Conservation (phyloP, 1,140 invertebrate genomes). For the Philotrypesis tridentata region DNA sequence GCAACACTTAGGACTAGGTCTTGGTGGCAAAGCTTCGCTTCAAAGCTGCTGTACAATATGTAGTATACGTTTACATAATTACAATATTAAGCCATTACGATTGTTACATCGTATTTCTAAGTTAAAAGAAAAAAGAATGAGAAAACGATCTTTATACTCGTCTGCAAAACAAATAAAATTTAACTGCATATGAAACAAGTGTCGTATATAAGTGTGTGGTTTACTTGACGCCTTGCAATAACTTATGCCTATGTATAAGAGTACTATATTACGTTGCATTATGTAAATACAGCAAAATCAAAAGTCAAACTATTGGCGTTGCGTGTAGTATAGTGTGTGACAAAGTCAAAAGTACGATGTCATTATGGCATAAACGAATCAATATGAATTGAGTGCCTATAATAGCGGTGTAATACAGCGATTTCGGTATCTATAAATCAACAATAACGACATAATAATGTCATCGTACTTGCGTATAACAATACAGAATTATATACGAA, state of each 20-base stretch:
- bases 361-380: background rate
- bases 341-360: background rate
- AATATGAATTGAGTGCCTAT: too few species aligned
- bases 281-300: background rate
- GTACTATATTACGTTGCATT: background rate
- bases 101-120: constrained; percentile 4
- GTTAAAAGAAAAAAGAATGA: too few species aligned
- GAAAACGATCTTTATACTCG: background rate
- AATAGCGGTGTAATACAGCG: too few species aligned
- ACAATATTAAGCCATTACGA: background rate
- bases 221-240: background rate
- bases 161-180: background rate
- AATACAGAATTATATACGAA: too few species aligned
- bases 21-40: constrained; percentile 9
- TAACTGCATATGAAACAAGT: background rate
- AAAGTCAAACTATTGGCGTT: background rate
- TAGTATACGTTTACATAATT: background rate
- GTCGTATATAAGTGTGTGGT: background rate
- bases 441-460: too few species aligned
- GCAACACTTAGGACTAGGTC: constrained; percentile 7
- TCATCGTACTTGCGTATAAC: background rate
- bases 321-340: background rate
- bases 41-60: background rate
- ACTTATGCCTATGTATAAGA: background rate
- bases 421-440: too few species aligned